Percentiles rank a stretch among this genome's conserved stretches.
Evolutionary conservation across 2,797 vertebrate species (phyloP).

Genomic region (Hoplostethus mediterraneus): DNA sequence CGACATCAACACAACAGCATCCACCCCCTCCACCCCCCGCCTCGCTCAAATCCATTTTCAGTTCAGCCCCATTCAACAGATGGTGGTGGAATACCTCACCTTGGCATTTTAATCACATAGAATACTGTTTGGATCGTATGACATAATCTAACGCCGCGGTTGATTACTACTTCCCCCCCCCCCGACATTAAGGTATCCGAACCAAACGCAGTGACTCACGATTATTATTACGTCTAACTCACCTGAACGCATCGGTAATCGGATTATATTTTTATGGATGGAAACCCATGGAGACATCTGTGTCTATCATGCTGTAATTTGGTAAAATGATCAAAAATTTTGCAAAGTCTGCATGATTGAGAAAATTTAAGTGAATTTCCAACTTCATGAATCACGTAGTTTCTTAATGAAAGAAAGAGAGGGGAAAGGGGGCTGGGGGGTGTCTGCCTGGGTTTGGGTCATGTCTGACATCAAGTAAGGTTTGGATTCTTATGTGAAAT

Average conservation of each 20-base stretch:
- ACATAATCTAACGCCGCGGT: constrained; percentile 45
- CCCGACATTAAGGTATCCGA: constrained; percentile 36
- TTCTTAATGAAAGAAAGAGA: constrained; percentile 54
- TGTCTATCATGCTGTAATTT: constrained; percentile 58
- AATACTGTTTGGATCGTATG: constrained; percentile 29
- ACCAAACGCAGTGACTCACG: constrained; percentile 55
- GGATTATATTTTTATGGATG: constrained; percentile 55
- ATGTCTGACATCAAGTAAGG: constrained; percentile 78
- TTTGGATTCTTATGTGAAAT: constrained; percentile 78
- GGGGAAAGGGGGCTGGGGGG: constrained; percentile 38
- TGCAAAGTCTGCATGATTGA: constrained; percentile 43
- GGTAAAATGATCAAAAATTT: constrained; percentile 41
- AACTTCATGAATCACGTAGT: constrained; percentile 25
- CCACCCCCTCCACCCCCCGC: background rate
- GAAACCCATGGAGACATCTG: constrained; percentile 59
- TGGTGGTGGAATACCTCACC: constrained; percentile 55
- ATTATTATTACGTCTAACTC: constrained; percentile 48
- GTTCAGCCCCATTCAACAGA: constrained; percentile 59
- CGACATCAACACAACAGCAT: constrained; percentile 30
- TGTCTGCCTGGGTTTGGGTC: constrained; percentile 57
- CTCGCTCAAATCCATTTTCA: constrained; percentile 43
- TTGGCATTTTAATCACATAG: constrained; percentile 57
- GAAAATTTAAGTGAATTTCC: constrained; percentile 17
- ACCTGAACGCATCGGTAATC: constrained; percentile 58
- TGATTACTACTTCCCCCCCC: constrained; percentile 52